Evolutionary conservation across 1,140 invertebrate species (phyloP), one percentile per base, ranked within the genome.

Genomic region (Triops longicaudatus): DNA sequence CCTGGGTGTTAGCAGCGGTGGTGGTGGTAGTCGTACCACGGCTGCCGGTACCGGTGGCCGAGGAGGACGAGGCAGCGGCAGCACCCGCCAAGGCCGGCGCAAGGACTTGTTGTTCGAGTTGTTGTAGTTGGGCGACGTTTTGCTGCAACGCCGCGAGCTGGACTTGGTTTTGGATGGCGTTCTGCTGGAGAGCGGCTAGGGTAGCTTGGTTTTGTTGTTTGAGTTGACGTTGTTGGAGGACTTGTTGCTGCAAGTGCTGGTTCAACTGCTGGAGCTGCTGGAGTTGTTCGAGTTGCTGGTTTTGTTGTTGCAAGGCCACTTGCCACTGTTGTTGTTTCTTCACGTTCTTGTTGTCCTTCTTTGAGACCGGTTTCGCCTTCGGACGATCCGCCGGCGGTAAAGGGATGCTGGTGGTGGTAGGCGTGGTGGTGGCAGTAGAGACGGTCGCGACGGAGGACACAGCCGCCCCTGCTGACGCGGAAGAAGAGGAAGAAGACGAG

Each of bases 301-400:
- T 63, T 22, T 63, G 50, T 63, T 63, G 50, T 6, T 63, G 77
- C 82, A 50, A 80, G 80, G 41, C 81, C 79, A 78, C 82, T 80
- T 76, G 82, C 81, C 76, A 78, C 44, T 71, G 79, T 73, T 79
- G 76, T 72, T 81, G 78, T 76, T 87, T 87, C 37, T 86, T 83
- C 26, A 83, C 81, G 81, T 86, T 90, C 83, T 89, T 91, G 22
- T 89, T 87, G 81, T 91, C 90, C 82, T 91, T 92, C 82, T 92
- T 92, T 41, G 90, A 90, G 44, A 90, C 89, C 10, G 90, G 90
- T 83, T 92, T 92, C 0, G 89, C 91, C 86, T 93, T 93, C 42
- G 91, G 91, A 79, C 91, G 86, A 85, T 93, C 91, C 74, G 81
- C 82, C 74, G 85, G 83, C 75, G 85, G 80, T 77, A 85, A 79